Evolutionary conservation across 2,113 vertebrate species (phyloP), one percentile per base, ranked within the genome.

Genomic region (Mus spicilegus): DNA sequence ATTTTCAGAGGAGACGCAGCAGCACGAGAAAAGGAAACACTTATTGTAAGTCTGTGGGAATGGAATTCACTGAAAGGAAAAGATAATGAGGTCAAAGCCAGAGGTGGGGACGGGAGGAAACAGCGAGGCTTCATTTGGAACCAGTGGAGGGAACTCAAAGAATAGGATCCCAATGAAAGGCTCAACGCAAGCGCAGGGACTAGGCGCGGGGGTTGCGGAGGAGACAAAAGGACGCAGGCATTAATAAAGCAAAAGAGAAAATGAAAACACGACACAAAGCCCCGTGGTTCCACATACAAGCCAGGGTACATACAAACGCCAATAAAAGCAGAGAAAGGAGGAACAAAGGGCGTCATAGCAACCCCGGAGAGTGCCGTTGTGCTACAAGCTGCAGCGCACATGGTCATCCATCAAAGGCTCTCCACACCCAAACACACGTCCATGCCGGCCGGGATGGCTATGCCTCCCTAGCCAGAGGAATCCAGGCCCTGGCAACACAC

Each of bases 281-380:
- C 76, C 80, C 3, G 26, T 9, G 2, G 72, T 42, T 61, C 94
- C 16, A 9, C 56, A 7, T 20, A n/a, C 88, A 61, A 87, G 94
- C 96, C 92, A 90, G 93, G 92, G 96, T 90, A 51, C 87, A 63
- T 5, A 56, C 94, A 84, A 67, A 49, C 3, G 17, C 95, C 94
- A 80, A 33, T 63, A 70, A 81, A 82, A 77, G 87, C 97, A 87
- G 91, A 80, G 36, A 70, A 58, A 56, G 7, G 86, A 63, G 84
- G 89, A 97, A 98, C 97, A 97, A 97, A 97, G 97, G 97, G 0
- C 88, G 96, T 91, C 98, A 96, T 84, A 78, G 97, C 97, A 97
- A 98, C 97, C 96, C 90, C 42, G 0, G 30, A 1, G 12, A 93
- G 91, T 87, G 77, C 93, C 0, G 24, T 12, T 7, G 49, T 13